Percentiles rank a stretch among this genome's conserved stretches.
These are phyloP conservation scores for Trachythela sp. DNA, from an alignment of 64 coral and sea anemone species.

Conservation along the genomic window DNA sequence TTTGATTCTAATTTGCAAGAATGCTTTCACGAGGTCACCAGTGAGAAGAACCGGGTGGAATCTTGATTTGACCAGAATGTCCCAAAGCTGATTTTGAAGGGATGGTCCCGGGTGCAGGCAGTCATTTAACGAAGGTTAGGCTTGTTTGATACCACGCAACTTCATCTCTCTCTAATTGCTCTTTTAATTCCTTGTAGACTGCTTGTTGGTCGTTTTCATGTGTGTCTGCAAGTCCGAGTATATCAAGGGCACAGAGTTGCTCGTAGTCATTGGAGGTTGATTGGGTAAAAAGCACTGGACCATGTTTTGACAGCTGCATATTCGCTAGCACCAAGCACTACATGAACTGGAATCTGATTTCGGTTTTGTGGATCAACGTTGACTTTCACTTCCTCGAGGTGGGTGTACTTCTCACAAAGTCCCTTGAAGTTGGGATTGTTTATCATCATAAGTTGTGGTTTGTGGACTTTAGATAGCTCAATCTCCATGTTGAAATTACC, in stretches of 20 bases:
- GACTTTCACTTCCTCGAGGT: not conserved
- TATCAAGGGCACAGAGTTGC: not conserved
- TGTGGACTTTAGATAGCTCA: not conserved
- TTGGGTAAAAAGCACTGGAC: not conserved
- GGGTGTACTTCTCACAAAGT: not conserved
- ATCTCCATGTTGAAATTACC: not conserved
- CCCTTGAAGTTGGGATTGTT: not conserved
- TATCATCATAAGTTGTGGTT: not conserved
- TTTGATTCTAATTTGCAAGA: slow-evolving; percentile 9
- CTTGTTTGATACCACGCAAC: slow-evolving; percentile 1
- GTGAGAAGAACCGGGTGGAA: not conserved
- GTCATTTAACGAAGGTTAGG: not conserved
- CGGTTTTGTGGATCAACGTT: not conserved
- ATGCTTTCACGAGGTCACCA: not conserved
- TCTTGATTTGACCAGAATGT: not conserved
- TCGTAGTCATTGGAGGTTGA: not conserved
- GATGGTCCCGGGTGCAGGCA: not conserved
- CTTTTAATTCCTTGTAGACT: not conserved
- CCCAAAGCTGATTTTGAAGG: slow-evolving; percentile 1
- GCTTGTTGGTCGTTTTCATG: not conserved
- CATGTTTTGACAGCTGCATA: not conserved
- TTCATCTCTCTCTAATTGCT: not conserved
- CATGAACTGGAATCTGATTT: not conserved
- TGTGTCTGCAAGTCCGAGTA: not conserved
- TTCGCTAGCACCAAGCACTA: not conserved